phyloP scores from a whole-genome alignment of 2,797 vertebrate genomes.

The Oreochromis mossambicus region DNA sequence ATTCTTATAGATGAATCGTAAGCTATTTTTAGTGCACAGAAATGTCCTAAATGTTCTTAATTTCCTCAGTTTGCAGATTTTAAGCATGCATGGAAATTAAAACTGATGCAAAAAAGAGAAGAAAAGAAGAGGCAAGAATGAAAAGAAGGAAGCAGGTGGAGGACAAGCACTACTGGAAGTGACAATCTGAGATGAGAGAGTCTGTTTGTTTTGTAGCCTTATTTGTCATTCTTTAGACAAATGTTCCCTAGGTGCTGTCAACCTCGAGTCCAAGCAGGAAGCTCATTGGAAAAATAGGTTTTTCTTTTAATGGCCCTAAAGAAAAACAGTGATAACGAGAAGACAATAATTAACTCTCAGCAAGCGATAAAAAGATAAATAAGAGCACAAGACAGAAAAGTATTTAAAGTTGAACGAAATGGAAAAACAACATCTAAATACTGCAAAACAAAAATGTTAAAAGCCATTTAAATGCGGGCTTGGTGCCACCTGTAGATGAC shows the following conservation, averaged over 20 bases:
- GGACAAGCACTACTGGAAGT: not conserved
- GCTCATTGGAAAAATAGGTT: slow-evolving; percentile 75
- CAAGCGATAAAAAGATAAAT: not conserved
- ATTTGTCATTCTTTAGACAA: slow-evolving; percentile 86
- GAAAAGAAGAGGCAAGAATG: not conserved
- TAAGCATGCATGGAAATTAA: not conserved
- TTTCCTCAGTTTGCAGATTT: not conserved
- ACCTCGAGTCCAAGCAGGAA: slow-evolving; percentile 84
- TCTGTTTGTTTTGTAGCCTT: not conserved
- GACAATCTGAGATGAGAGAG: not conserved
- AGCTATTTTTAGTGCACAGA: not conserved
- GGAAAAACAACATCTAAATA: not conserved
- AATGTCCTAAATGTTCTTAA: not conserved
- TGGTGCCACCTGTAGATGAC: not conserved
- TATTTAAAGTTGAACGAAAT: not conserved
- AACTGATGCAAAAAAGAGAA: not conserved
- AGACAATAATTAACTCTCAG: not conserved
- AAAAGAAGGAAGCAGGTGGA: not conserved
- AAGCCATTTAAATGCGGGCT: not conserved
- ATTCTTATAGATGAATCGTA: not conserved
- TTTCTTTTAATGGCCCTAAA: slow-evolving; percentile 81
- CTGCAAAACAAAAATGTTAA: not conserved
- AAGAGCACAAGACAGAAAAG: not conserved
- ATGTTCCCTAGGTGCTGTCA: slow-evolving; percentile 84
- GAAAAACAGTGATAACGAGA: not conserved